Base-by-base conservation (phyloP, 2,113 vertebrate species). In the Gnathonemus longibarbis region DNA sequence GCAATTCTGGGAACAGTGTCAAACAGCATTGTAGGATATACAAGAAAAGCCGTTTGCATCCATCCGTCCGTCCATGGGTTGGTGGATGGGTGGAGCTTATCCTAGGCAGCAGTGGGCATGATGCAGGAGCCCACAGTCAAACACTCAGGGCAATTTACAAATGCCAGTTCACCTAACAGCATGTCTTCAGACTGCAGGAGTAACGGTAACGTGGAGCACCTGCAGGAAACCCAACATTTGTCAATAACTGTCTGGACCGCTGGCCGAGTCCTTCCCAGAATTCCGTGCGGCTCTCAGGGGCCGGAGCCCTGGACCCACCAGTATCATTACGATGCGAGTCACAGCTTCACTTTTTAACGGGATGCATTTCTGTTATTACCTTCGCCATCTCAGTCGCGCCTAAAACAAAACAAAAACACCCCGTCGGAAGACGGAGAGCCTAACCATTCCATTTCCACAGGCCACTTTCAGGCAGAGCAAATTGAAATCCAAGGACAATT, bases 341-440 rank as follows among this genome's bases (percentile, higher is more conserved):
- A 49, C 84, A 46, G 84, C 48, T 86, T 50, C 84, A 50, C 48
- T 48, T 86, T 84, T 86, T 49, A 86, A 50, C 48, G 10, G 84
- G 48, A 86, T 50, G 48, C 84, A 86, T 86, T 86, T 86, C 46
- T 46, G 45, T 46, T 50, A 86, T 86, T 86, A 86, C 84, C 84
- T 86, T 49, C n/a, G 2, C 84, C 84, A 24, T 86, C 48, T 48
- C 84, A 27, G 42, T 86, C 84, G 7, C 11, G 13, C 46, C 15
- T n/a, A 48, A 86, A 86, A 86, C 84, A 86, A 50, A 86, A 86
- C 84, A 86, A 50, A 86, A 86, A 49, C 48, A 50, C 46, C 46
- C 24, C 24, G 48, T 49, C n/a, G 48, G 1, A 49, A 48, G 24
- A 86, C 48, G 13, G 48, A 49, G 48, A 27, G 21, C 13, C 84